Conservation (phyloP, 2,888 invertebrate species). For the Sinopyrophorus schimmeli region DNA sequence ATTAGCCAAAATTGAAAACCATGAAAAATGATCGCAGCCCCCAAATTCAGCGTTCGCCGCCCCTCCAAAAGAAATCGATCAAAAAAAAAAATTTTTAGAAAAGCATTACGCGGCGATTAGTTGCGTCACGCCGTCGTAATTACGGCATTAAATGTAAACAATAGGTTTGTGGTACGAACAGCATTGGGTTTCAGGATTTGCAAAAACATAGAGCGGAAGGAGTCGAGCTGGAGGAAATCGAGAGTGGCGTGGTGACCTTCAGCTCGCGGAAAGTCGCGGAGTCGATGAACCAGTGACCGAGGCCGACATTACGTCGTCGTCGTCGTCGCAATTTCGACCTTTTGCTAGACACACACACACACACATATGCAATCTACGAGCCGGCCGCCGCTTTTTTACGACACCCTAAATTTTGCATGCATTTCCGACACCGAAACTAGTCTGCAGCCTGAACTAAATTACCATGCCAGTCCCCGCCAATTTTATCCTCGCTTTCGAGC, state of each 20-base stretch:
- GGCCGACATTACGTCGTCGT: conserved; percentile 26
- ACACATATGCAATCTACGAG: neutral
- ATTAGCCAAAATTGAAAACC: too few relatives aligned
- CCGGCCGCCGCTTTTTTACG: conserved; percentile 4
- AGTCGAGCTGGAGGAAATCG: conserved; percentile 34
- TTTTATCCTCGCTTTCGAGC: too few relatives aligned
- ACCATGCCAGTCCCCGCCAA: too few relatives aligned
- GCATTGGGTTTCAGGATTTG: conserved; percentile 10
- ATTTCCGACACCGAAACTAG: too few relatives aligned
- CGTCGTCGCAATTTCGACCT: conserved; percentile 20
- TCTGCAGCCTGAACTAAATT: too few relatives aligned
- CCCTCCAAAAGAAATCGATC: too few relatives aligned
- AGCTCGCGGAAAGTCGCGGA: conserved; percentile 56
- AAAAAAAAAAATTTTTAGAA: too few relatives aligned
- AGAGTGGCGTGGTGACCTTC: conserved; percentile 50
- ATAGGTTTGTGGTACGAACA: conserved; percentile 9
- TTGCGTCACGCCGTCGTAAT: conserved; percentile 17
- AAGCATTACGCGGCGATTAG: too few relatives aligned
- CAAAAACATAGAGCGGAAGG: conserved; percentile 29
- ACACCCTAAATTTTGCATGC: too few relatives aligned
- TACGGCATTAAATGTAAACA: conserved; percentile 15
- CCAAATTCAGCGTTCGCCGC: too few relatives aligned
- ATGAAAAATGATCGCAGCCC: too few relatives aligned
- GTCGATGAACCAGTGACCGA: conserved; percentile 57
- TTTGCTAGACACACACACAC: conserved; percentile 16